phyloP scores from a whole-genome alignment of 2,797 vertebrate genomes.

The Phoeniculus purpureus region DNA sequence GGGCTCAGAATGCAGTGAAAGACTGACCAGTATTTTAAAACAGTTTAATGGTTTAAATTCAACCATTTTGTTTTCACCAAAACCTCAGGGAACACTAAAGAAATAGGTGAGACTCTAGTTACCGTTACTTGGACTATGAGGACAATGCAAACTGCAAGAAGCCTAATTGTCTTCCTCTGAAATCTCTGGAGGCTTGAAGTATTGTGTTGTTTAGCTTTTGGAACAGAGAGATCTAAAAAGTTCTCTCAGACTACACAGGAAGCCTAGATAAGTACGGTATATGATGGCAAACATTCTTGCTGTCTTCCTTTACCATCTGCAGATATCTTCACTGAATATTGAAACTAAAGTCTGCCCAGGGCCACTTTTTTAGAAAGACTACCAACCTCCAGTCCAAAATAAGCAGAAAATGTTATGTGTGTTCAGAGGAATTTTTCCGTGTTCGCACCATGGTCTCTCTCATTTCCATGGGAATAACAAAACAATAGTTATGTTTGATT shows the following conservation, averaged over 20 bases:
- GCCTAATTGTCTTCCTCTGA: neutral
- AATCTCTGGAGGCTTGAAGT: neutral
- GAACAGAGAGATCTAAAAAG: neutral
- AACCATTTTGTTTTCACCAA: neutral
- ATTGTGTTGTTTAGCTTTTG: neutral
- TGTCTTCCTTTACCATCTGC: neutral
- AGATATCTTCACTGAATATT: neutral
- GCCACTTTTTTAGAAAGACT: neutral
- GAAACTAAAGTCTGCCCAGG: neutral
- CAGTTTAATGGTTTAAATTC: neutral
- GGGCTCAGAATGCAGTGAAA: neutral
- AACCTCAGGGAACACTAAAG: neutral
- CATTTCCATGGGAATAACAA: neutral
- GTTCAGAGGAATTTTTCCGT: neutral
- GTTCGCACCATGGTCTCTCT: neutral
- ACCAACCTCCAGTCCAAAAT: neutral
- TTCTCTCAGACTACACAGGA: neutral
- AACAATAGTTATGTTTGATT: neutral
- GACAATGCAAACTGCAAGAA: neutral
- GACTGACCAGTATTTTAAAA: neutral
- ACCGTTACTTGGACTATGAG: neutral
- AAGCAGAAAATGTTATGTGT: neutral
- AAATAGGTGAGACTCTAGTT: neutral
- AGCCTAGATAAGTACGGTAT: neutral
- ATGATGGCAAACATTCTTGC: neutral